Evolutionary conservation across 2,797 vertebrate species (phyloP).

Genomic region (Kryptolebias ocellatus): DNA sequence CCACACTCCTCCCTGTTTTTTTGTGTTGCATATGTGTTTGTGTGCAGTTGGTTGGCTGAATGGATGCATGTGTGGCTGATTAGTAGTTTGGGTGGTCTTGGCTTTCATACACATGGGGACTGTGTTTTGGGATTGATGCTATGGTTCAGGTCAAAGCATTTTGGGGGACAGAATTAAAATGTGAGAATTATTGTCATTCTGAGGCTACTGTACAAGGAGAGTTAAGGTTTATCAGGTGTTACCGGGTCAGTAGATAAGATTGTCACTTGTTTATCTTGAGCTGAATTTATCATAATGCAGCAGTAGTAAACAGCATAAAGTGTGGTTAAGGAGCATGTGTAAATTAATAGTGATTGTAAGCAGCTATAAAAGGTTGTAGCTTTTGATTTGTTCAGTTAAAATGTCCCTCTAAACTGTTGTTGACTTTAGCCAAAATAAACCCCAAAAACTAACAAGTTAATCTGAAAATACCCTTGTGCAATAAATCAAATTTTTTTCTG

Average conservation of each 20-base stretch:
- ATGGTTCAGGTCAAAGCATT: background rate
- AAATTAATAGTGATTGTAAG: no score
- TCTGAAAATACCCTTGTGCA: no score
- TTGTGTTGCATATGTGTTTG: conserved; percentile 23
- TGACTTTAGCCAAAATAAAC: no score
- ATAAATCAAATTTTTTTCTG: no score
- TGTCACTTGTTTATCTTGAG: conserved; percentile 7
- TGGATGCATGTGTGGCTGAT: conserved; percentile 45
- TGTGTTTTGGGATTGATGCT: background rate
- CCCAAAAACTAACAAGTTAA: no score
- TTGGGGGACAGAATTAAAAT: background rate
- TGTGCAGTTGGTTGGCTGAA: conserved; percentile 16
- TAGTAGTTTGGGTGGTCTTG: conserved; percentile 63
- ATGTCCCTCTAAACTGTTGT: no score
- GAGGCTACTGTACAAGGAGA: background rate
- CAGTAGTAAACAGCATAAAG: background rate
- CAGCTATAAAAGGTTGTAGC: no score
- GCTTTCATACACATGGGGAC: conserved; percentile 13
- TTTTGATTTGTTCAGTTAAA: no score
- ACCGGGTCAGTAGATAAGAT: conserved; percentile 10
- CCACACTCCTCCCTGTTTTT: conserved; percentile 45
- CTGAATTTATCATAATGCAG: background rate
- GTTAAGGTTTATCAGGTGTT: conserved; percentile 1
- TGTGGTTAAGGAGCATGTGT: background rate
- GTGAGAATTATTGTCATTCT: background rate